Conservation (phyloP, 2,797 vertebrate genomes). For the Sus cebifrons region DNA sequence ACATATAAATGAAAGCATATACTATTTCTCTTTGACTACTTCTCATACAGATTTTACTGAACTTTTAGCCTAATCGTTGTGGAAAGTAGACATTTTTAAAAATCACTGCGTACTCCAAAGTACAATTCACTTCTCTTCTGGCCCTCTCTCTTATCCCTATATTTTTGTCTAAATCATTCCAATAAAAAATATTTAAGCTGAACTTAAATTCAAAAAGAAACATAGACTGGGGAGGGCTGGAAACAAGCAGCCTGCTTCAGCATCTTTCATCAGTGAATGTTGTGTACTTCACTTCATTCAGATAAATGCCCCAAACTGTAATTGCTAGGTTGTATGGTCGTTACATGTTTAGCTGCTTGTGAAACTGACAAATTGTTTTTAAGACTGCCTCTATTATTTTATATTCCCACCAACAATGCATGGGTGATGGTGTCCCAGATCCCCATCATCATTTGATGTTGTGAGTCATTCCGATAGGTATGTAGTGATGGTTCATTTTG, state of each 20-base stretch:
- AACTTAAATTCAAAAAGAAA: background rate
- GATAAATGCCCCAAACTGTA: background rate
- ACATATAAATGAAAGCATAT: background rate
- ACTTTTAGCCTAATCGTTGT: background rate
- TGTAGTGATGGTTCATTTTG: background rate
- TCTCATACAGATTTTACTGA: background rate
- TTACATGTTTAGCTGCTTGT: background rate
- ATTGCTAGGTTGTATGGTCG: background rate
- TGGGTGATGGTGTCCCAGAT: background rate
- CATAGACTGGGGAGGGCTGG: background rate
- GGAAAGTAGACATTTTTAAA: background rate
- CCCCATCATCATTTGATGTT: background rate
- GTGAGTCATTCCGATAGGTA: background rate
- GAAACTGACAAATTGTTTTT: background rate
- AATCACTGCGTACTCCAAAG: background rate
- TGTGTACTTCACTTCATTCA: background rate
- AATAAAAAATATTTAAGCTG: background rate
- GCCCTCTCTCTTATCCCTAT: background rate
- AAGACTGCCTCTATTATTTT: background rate
- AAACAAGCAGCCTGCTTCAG: background rate
- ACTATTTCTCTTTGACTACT: background rate
- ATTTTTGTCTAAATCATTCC: conserved; percentile 34
- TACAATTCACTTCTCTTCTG: background rate
- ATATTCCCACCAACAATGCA: background rate
- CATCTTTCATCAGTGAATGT: background rate